Conservation (phyloP, 2,113 vertebrate genomes). For the Rattus rattus region DNA sequence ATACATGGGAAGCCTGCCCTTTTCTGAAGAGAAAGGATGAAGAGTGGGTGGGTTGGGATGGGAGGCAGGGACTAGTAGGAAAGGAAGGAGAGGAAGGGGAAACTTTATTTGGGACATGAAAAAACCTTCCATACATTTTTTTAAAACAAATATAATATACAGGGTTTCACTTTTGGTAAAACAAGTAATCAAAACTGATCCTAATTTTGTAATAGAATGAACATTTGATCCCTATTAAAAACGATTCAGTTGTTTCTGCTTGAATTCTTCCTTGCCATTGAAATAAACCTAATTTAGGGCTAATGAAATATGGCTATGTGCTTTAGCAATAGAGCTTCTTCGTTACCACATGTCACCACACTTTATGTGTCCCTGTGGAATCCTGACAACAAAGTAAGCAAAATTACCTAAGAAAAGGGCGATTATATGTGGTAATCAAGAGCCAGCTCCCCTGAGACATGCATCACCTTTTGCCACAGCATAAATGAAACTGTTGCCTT, state of each 20-base stretch:
- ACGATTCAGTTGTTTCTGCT: neutral
- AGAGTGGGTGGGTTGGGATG: neutral
- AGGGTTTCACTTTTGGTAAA: neutral
- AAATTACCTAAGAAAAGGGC: slow-evolving; percentile 22
- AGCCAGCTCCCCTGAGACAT: neutral
- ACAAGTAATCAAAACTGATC: neutral
- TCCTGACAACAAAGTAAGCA: neutral
- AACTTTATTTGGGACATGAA: neutral
- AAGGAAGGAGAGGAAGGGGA: neutral
- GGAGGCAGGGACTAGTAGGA: neutral
- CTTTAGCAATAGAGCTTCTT: neutral
- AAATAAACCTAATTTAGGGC: neutral
- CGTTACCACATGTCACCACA: neutral
- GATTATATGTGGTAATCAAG: neutral
- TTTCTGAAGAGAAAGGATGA: neutral
- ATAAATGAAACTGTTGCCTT: neutral
- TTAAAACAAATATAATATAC: neutral
- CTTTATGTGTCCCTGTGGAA: neutral
- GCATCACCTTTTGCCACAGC: neutral
- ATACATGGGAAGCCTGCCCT: neutral
- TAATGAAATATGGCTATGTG: neutral
- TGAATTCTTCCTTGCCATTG: neutral
- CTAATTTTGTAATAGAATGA: neutral
- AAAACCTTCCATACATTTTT: neutral
- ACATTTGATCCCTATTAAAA: neutral